Evolutionary conservation across 2,888 invertebrate genomes (phyloP).

Genomic region (Gnatocerus cornutus): DNA sequence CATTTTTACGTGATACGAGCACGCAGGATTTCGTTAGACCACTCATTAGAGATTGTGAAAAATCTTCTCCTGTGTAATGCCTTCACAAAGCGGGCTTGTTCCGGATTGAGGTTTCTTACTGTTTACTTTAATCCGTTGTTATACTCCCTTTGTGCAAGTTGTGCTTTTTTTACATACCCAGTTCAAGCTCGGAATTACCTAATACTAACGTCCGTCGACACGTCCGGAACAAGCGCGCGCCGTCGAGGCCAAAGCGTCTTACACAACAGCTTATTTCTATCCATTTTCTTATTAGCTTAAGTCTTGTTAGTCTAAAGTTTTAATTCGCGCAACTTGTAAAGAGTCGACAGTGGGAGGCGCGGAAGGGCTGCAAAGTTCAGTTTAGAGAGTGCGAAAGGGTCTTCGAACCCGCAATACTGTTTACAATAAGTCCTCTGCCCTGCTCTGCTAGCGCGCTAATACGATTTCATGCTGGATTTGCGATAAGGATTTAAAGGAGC

Average conservation of each 20-base stretch:
- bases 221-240: constrained; percentile 56
- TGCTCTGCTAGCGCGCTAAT: constrained; percentile 73
- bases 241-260: constrained; percentile 67
- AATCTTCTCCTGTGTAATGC: constrained; percentile 41
- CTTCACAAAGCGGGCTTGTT: constrained; percentile 38
- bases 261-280: constrained; percentile 72
- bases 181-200: neutral
- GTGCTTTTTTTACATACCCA: constrained; percentile 34
- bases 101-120: constrained; percentile 42
- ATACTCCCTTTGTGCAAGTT: constrained; percentile 45
- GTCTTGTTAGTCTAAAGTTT: constrained; percentile 78
- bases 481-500: constrained; percentile 75
- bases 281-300: constrained; percentile 73
- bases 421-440: constrained; percentile 70
- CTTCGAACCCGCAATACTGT: constrained; percentile 71
- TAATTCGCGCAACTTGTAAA: constrained; percentile 75
- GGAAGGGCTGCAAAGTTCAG: constrained; percentile 67
- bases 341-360: constrained; percentile 69
- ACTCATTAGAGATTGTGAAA: constrained; percentile 62
- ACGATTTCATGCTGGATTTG: constrained; percentile 81
- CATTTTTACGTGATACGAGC: constrained; percentile 59
- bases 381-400: constrained; percentile 70
- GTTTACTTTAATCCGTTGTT: constrained; percentile 48
- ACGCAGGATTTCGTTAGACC: constrained; percentile 58
- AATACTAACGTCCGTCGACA: constrained; percentile 56